A percentile compares a stretch with the other conserved stretches of the same genome.
Conservation (phyloP, 1,140 invertebrate species). For the Pseudomyrmex gracilis region DNA sequence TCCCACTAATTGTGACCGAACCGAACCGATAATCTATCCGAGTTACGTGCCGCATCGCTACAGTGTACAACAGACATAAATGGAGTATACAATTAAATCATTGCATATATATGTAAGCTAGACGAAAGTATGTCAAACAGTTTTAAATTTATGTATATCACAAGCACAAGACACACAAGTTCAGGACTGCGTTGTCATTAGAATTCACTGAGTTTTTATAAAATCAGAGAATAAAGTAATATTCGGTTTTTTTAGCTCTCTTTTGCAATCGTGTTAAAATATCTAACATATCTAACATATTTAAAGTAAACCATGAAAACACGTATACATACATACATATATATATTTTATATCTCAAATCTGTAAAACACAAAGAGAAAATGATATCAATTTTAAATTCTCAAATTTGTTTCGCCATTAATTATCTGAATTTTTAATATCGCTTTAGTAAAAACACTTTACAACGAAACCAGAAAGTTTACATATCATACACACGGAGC, state of each 20-base stretch:
- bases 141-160: background rate
- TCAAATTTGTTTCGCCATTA: background rate
- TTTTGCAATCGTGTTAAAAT: too few species aligned
- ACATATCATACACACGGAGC: conserved; percentile 53
- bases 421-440: conserved; percentile 20
- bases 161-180: background rate
- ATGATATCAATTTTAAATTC: conserved; percentile 1
- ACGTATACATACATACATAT: too few species aligned
- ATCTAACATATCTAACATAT: too few species aligned
- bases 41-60: conserved; percentile 76
- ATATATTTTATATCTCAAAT: too few species aligned
- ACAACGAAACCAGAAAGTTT: conserved; percentile 23
- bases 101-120: background rate
- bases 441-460: conserved; percentile 24
- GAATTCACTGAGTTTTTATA: conserved; percentile 20
- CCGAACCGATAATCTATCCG: conserved; percentile 87
- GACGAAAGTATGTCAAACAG: conserved; percentile 22
- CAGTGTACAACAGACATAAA: conserved; percentile 34
- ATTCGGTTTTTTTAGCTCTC: too few species aligned
- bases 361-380: background rate
- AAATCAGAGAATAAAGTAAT: background rate
- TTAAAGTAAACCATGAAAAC: too few species aligned
- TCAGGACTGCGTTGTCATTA: conserved; percentile 1
- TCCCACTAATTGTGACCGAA: conserved; percentile 87
- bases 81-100: conserved; percentile 2